A percentile compares a stretch with the other conserved stretches of the same genome.
Conservation (phyloP, 64 coral and sea anemone genomes). For the Cladopsammia gracilis region DNA sequence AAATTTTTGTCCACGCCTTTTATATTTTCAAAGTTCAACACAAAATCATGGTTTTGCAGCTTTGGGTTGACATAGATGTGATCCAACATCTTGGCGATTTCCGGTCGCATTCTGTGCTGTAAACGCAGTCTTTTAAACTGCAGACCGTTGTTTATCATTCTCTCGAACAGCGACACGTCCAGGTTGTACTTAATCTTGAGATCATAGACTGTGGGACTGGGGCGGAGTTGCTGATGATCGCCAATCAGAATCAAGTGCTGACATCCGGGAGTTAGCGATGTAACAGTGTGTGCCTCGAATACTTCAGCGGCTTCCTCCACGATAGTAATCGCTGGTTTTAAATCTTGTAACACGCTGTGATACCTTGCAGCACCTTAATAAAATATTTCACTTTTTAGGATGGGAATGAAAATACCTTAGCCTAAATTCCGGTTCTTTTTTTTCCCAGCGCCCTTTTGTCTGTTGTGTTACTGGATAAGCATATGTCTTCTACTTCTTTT, state of each 20-base stretch:
- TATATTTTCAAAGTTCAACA: slow-evolving; percentile 80
- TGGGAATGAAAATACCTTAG: too few relatives aligned
- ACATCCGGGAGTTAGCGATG: slow-evolving; percentile 75
- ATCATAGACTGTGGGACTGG: slow-evolving; percentile 79
- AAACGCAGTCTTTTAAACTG: slow-evolving; percentile 46
- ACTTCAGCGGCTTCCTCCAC: slow-evolving; percentile 92
- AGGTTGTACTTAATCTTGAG: slow-evolving; percentile 62
- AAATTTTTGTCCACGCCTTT: slow-evolving; percentile 75
- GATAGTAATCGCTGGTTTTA: slow-evolving; percentile 75
- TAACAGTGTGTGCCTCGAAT: slow-evolving; percentile 81
- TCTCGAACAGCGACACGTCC: slow-evolving; percentile 85
- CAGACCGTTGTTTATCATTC: slow-evolving; percentile 84
- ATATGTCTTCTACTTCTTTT: too few relatives aligned
- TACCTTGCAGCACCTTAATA: slow-evolving; percentile 70
- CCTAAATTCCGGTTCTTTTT: too few relatives aligned
- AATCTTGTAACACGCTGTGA: slow-evolving; percentile 65
- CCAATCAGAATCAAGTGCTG: slow-evolving; percentile 89
- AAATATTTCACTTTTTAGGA: neutral
- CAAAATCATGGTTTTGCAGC: slow-evolving; percentile 80
- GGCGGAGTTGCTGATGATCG: slow-evolving; percentile 84
- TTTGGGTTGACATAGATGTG: slow-evolving; percentile 71
- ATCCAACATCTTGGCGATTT: slow-evolving; percentile 76
- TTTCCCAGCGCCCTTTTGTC: too few relatives aligned
- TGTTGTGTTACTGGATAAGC: too few relatives aligned
- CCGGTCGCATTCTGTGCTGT: slow-evolving; percentile 85